These are phyloP conservation scores for Lasioglossum malachurum DNA, from an alignment of 2,888 invertebrate genomes.

Conservation along the genomic window DNA sequence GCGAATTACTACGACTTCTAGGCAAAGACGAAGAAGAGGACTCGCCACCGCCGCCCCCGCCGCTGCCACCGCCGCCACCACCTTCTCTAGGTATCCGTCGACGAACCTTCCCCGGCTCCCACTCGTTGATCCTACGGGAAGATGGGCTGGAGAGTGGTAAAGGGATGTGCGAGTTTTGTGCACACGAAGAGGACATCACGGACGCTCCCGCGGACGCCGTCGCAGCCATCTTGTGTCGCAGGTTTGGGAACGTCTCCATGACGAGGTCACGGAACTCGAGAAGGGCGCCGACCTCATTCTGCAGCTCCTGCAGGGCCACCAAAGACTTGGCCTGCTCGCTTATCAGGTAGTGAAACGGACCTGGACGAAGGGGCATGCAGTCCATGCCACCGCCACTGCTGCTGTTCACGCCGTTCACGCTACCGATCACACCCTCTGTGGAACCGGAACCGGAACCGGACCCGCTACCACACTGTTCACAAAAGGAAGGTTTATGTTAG, in stretches of 20 bases:
- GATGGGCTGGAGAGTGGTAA: constrained; percentile 82
- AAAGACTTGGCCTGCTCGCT: constrained; percentile 96
- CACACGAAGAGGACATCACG: constrained; percentile 86
- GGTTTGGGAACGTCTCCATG: constrained; percentile 97
- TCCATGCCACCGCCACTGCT: constrained; percentile 89
- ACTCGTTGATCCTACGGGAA: constrained; percentile 86
- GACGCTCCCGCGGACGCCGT: constrained; percentile 84
- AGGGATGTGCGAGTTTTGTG: constrained; percentile 82
- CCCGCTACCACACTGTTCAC: constrained; percentile 80
- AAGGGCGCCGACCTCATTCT: constrained; percentile 96
- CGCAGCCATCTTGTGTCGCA: constrained; percentile 93
- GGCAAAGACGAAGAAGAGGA: constrained; percentile 85
- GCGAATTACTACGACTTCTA: constrained; percentile 88
- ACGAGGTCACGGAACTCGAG: constrained; percentile 97
- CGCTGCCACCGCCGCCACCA: too few species aligned
- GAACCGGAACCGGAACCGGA: constrained; percentile 80
- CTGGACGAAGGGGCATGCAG: constrained; percentile 91
- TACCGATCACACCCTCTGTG: constrained; percentile 83
- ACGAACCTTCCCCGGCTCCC: constrained; percentile 93
- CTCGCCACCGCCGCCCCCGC: constrained; percentile 66
- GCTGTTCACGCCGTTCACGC: constrained; percentile 82
- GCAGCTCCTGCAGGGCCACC: constrained; percentile 94
- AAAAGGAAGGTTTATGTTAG: not conserved
- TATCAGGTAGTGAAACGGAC: constrained; percentile 93
- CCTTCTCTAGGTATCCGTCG: constrained; percentile 84